These are phyloP conservation scores for Budorcas taxicolor DNA, from an alignment of 2,113 vertebrate species.

Conservation along the genomic window DNA sequence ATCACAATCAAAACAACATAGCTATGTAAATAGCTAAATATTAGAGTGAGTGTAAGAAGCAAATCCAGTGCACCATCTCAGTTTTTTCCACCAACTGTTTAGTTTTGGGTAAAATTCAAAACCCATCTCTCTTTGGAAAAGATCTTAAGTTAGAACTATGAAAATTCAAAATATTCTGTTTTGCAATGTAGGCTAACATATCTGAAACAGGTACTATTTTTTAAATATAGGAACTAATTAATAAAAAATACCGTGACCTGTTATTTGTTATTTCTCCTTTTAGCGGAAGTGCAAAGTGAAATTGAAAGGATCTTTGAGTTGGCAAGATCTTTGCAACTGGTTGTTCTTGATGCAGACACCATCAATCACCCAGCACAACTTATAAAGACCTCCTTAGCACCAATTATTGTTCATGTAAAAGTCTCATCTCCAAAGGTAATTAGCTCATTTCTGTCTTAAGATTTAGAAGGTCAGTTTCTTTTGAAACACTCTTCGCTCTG, in stretches of 20 bases:
- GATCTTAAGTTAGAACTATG: background rate
- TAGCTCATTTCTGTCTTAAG: background rate
- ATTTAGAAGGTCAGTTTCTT: background rate
- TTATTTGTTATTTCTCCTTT: slow-evolving; percentile 35
- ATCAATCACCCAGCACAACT: slow-evolving; percentile 98
- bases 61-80: background rate
- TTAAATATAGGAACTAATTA: background rate
- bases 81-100: background rate
- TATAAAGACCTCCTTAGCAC: slow-evolving; percentile 97
- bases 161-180: background rate
- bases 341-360: slow-evolving; percentile 97
- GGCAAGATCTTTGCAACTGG: slow-evolving; percentile 95
- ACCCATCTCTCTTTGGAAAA: background rate
- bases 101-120: background rate
- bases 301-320: slow-evolving; percentile 98
- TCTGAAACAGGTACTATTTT: background rate
- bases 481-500: background rate
- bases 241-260: background rate
- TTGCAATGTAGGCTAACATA: background rate
- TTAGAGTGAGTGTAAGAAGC: background rate
- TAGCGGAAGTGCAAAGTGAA: slow-evolving; percentile 98
- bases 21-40: background rate
- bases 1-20: background rate
- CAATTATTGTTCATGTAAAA: slow-evolving; percentile 98
- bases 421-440: slow-evolving; percentile 98